These are phyloP conservation scores for Equus quagga DNA, from an alignment of 2,113 vertebrate genomes.

Conservation along the genomic window DNA sequence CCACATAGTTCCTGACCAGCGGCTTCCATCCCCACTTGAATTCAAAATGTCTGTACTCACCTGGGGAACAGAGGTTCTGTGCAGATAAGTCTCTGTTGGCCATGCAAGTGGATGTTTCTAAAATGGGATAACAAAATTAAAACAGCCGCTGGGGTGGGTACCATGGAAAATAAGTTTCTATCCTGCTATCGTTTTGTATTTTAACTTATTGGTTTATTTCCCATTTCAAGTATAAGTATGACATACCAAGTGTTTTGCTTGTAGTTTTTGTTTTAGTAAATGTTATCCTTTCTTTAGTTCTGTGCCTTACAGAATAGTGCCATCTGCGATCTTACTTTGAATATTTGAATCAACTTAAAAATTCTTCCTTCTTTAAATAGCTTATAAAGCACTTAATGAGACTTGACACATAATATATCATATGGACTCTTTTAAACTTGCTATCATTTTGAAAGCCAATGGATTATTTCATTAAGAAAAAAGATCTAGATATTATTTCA, in stretches of 20 bases:
- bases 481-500: not conserved
- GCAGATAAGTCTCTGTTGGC: not conserved
- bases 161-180: not conserved
- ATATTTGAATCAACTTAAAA: not conserved
- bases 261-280: not conserved
- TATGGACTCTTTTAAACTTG: not conserved
- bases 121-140: not conserved
- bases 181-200: not conserved
- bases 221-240: not conserved
- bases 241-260: too few species aligned
- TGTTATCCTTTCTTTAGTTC: not conserved
- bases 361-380: not conserved
- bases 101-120: not conserved
- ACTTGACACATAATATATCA: not conserved
- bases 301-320: not conserved
- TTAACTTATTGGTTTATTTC: not conserved
- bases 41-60: not conserved
- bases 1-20: not conserved
- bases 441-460: not conserved
- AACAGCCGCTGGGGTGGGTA: not conserved
- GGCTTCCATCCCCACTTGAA: too few species aligned
- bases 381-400: not conserved
- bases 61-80: not conserved
- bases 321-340: not conserved
- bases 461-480: conserved; percentile 15